A percentile compares a stretch with the other conserved stretches of the same genome.
Evolutionary conservation across 2,888 invertebrate genomes (phyloP).

Genomic region (Calameuta pallipes): DNA sequence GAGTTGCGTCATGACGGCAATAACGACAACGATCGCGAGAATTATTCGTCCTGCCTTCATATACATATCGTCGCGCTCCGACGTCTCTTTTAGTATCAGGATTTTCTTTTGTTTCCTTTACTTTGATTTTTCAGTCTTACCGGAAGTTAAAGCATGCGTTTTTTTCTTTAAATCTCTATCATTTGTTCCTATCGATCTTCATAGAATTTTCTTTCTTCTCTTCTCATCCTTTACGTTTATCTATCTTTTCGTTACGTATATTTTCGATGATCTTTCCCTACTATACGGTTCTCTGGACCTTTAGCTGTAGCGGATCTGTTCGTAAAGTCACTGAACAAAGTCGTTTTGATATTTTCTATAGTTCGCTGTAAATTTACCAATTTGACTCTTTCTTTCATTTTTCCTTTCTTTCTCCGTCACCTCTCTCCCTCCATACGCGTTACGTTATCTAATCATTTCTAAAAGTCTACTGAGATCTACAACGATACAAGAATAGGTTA

Average conservation of each 20-base stretch:
- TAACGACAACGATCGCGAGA: neutral
- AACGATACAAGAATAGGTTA: conserved; percentile 29
- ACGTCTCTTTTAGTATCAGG: conserved; percentile 11
- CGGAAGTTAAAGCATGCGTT: conserved; percentile 38
- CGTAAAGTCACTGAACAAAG: neutral
- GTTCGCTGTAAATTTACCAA: neutral
- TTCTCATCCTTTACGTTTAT: neutral
- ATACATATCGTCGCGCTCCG: neutral
- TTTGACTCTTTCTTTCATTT: neutral
- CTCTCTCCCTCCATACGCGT: neutral
- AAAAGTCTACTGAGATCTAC: conserved; percentile 4
- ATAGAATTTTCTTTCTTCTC: neutral
- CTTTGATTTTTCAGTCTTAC: conserved; percentile 56
- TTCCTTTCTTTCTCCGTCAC: neutral
- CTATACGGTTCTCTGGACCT: neutral
- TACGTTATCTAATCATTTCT: neutral
- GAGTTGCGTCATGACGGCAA: conserved; percentile 12
- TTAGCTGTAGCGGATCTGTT: neutral
- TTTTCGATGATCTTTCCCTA: neutral
- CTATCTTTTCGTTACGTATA: neutral
- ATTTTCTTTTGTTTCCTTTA: conserved; percentile 21
- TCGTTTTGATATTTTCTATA: neutral
- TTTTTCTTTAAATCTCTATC: conserved; percentile 13
- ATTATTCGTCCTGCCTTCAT: neutral
- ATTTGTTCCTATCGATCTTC: neutral